Evolutionary conservation across 1,140 invertebrate species (phyloP).

Genomic region (Scaptodrosophila lebanonensis): DNA sequence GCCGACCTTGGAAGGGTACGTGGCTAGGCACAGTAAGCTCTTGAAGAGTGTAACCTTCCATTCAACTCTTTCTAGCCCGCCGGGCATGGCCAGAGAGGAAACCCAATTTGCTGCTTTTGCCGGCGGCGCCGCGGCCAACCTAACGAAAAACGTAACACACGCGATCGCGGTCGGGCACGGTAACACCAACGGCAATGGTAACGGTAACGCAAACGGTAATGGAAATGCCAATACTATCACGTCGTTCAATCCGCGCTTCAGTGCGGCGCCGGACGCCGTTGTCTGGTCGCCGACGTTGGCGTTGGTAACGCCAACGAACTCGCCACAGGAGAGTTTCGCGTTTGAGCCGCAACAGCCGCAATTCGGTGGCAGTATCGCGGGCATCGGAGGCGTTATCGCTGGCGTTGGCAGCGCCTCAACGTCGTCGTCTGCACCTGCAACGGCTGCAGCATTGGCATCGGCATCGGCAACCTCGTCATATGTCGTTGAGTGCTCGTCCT

Average conservation of each 20-base stretch:
- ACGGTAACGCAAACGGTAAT: background rate
- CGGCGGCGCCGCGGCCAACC: slow-evolving; percentile 28
- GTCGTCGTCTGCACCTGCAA: slow-evolving; percentile 22
- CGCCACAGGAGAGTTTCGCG: slow-evolving; percentile 54
- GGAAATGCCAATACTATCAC: background rate
- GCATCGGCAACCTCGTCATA: slow-evolving; percentile 30
- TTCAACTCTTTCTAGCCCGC: slow-evolving; percentile 88
- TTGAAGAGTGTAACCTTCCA: slow-evolving; percentile 93
- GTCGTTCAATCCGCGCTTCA: background rate
- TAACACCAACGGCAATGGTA: background rate
- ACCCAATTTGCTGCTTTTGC: slow-evolving; percentile 41
- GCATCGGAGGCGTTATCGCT: slow-evolving; percentile 36
- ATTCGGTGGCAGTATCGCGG: slow-evolving; percentile 7
- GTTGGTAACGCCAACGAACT: slow-evolving; percentile 70
- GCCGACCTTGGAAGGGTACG: slow-evolving; percentile 90
- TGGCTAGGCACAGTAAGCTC: slow-evolving; percentile 90
- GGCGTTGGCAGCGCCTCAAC: slow-evolving; percentile 51
- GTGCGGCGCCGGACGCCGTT: slow-evolving; percentile 7
- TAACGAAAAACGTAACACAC: slow-evolving; percentile 6
- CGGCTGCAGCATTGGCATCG: slow-evolving; percentile 8
- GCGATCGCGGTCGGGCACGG: background rate
- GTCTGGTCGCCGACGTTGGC: slow-evolving; percentile 62
- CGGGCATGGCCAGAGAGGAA: slow-evolving; percentile 78
- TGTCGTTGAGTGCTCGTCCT: slow-evolving; percentile 31
- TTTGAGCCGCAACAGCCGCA: slow-evolving; percentile 28